A percentile compares a stretch with the other conserved stretches of the same genome.
Conservation (phyloP, 2,888 invertebrate species). For the Choristoneura rosaceana region DNA sequence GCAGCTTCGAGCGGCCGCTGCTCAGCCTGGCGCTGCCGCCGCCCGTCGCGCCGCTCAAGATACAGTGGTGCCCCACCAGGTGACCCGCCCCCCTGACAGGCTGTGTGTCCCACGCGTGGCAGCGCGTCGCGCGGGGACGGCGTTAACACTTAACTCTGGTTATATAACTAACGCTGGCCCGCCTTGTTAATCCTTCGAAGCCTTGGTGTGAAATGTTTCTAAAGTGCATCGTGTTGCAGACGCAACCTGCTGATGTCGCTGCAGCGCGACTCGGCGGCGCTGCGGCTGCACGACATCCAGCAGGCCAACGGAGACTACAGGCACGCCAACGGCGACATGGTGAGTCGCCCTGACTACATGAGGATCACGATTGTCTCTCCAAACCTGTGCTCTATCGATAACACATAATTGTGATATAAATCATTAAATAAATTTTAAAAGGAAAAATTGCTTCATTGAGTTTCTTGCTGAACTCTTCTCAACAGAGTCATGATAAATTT, state of each 20-base stretch:
- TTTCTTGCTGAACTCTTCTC: too few relatives aligned
- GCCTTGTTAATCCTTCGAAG: too few relatives aligned
- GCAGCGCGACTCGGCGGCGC: constrained; percentile 90
- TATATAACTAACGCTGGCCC: too few relatives aligned
- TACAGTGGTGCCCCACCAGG: constrained; percentile 96
- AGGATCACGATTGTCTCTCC: too few relatives aligned
- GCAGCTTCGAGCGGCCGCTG: constrained; percentile 94
- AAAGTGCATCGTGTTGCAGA: constrained; percentile 50
- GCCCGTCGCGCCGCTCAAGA: constrained; percentile 88
- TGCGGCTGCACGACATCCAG: constrained; percentile 94
- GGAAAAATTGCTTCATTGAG: too few relatives aligned
- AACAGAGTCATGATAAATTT: too few relatives aligned
- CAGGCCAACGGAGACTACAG: constrained; percentile 62
- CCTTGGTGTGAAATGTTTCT: background rate
- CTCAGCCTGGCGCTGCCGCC: constrained; percentile 89
- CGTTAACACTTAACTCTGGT: constrained; percentile 56
- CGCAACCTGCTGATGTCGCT: constrained; percentile 92
- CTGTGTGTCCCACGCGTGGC: too few relatives aligned
- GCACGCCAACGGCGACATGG: constrained; percentile 47
- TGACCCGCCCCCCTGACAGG: constrained; percentile 79
- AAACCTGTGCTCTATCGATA: too few relatives aligned
- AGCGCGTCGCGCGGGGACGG: too few relatives aligned
- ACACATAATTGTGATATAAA: too few relatives aligned
- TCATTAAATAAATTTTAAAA: too few relatives aligned
- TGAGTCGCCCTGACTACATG: too few relatives aligned